phyloP scores from a whole-genome alignment of 2,113 vertebrate species.

The Cercocebus atys region DNA sequence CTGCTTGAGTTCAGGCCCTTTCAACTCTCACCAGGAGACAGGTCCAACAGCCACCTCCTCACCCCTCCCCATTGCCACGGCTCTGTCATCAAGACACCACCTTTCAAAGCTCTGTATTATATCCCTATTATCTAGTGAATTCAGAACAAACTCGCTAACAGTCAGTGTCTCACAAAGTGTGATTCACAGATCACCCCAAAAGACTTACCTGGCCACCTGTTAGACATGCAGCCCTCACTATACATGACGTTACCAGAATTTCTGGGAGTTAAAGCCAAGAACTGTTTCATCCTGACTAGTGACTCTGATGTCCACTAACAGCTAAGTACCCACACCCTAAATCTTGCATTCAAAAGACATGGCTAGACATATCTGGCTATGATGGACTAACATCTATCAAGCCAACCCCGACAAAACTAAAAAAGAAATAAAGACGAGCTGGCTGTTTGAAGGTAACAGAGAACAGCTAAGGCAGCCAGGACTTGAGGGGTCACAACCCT shows the following conservation, averaged over 20 bases:
- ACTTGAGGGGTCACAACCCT: not conserved
- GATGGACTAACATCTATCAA: not conserved
- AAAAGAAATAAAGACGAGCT: not conserved
- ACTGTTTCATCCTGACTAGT: not conserved
- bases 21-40: not conserved
- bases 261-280: not conserved
- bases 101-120: not conserved
- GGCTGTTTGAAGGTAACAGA: not conserved
- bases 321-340: not conserved
- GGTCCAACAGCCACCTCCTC: not conserved
- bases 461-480: not conserved
- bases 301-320: not conserved
- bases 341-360: too few relatives aligned
- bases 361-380: not conserved
- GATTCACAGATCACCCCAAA: not conserved
- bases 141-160: not conserved
- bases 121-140: not conserved
- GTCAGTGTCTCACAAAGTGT: not conserved
- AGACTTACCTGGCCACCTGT: accelerated
- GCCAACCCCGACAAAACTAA: not conserved
- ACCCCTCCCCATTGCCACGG: not conserved
- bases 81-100: not conserved
- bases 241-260: not conserved
- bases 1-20: not conserved
- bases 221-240: not conserved